Evolutionary conservation across 2,888 invertebrate species (phyloP).

Genomic region (Lepidochitona cinerea): DNA sequence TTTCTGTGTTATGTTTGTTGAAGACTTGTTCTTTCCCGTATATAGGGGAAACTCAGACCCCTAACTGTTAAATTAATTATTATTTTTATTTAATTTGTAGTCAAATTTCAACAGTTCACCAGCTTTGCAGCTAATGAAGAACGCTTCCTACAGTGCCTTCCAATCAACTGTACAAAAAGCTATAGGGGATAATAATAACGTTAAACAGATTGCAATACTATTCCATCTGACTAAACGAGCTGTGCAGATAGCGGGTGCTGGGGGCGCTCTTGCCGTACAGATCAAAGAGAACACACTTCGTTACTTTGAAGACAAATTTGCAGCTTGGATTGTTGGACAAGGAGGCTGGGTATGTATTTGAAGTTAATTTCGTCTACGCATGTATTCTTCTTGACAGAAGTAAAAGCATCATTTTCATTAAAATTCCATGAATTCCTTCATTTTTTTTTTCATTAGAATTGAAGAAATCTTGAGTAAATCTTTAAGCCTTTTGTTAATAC

Average conservation of each 20-base stretch:
- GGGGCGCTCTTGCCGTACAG: slow-evolving; percentile 54
- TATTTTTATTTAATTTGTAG: neutral
- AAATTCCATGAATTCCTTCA: too few relatives aligned
- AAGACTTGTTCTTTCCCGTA: too few relatives aligned
- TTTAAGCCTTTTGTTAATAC: too few relatives aligned
- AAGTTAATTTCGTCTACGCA: too few relatives aligned
- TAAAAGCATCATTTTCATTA: too few relatives aligned
- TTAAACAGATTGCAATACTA: slow-evolving; percentile 63
- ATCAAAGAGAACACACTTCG: slow-evolving; percentile 64
- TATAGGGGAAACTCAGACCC: too few relatives aligned
- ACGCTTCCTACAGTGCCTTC: slow-evolving; percentile 62
- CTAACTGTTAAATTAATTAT: too few relatives aligned
- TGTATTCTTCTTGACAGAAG: too few relatives aligned
- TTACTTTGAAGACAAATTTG: slow-evolving; percentile 66
- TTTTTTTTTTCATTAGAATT: too few relatives aligned
- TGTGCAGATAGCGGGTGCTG: slow-evolving; percentile 57
- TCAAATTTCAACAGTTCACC: neutral
- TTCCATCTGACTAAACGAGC: slow-evolving; percentile 63
- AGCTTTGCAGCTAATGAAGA: slow-evolving; percentile 38
- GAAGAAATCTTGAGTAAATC: too few relatives aligned
- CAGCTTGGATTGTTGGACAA: slow-evolving; percentile 66
- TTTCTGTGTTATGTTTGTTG: too few relatives aligned
- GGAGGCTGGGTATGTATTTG: slow-evolving; percentile 67
- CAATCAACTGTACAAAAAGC: slow-evolving; percentile 52
- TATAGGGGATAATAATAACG: slow-evolving; percentile 56